Conservation (phyloP, 1,140 invertebrate genomes). For the Drosophila fuyamai region DNA sequence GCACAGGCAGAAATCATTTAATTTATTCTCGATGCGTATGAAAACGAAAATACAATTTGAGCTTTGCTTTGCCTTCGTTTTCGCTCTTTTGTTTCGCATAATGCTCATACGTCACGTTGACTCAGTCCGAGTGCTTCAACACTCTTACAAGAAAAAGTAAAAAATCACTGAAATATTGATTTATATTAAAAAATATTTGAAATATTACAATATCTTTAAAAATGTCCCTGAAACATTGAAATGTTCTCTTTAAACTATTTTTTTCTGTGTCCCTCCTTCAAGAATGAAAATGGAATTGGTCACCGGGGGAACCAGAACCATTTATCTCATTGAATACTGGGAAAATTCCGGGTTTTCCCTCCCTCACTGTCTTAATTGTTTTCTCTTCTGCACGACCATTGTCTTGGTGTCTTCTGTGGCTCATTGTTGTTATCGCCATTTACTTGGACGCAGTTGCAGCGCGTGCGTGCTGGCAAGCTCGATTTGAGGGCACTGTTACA, state of each 20-base stretch:
- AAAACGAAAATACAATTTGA: slow-evolving; percentile 51
- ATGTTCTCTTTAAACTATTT: background rate
- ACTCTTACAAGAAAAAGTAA: slow-evolving; percentile 5
- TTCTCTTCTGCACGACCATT: slow-evolving; percentile 27
- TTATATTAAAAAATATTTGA: no score
- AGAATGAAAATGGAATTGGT: slow-evolving; percentile 24
- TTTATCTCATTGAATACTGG: slow-evolving; percentile 44
- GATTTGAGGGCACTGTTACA: slow-evolving; percentile 81
- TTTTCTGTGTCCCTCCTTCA: background rate
- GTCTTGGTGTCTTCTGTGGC: slow-evolving; percentile 17
- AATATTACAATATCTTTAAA: no score
- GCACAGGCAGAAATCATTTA: slow-evolving; percentile 52
- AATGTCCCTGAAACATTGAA: background rate
- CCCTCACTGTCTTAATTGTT: slow-evolving; percentile 27
- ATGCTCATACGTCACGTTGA: slow-evolving; percentile 64
- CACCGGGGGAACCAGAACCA: slow-evolving; percentile 33
- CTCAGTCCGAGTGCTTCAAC: background rate
- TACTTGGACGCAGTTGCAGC: slow-evolving; percentile 41
- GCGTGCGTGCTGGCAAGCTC: slow-evolving; percentile 67
- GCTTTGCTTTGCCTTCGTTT: slow-evolving; percentile 16
- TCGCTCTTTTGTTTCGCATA: slow-evolving; percentile 19
- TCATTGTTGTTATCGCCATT: slow-evolving; percentile 39
- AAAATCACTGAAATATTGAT: no score
- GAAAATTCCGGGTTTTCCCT: slow-evolving; percentile 32
- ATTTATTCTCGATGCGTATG: slow-evolving; percentile 75